Conservation (phyloP, 1,140 invertebrate species). For the Solen grandis region DNA sequence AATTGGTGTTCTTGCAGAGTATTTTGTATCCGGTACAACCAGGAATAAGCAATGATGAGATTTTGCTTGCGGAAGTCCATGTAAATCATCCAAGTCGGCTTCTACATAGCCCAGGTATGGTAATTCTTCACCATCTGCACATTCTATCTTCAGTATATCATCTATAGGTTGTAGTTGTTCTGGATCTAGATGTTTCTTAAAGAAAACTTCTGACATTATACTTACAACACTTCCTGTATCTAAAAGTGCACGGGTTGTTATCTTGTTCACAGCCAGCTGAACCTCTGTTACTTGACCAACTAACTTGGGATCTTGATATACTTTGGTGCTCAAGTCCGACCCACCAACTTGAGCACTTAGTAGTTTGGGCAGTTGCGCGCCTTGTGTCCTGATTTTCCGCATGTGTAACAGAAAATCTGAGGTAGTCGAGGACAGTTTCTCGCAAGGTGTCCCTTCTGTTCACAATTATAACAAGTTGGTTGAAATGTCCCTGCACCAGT, state of each 20-base stretch:
- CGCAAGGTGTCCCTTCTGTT: neutral
- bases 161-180: neutral
- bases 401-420: too few species aligned
- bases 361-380: too few species aligned
- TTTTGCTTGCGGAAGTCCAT: neutral
- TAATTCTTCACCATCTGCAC: too few species aligned
- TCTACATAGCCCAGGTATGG: constrained; percentile 14
- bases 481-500: too few species aligned
- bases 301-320: neutral
- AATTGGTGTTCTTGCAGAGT: constrained; percentile 24
- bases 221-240: too few species aligned
- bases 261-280: too few species aligned
- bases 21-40: constrained; percentile 19
- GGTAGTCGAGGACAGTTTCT: too few species aligned
- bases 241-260: too few species aligned
- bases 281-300: too few species aligned
- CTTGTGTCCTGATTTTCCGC: too few species aligned
- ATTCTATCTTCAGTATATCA: constrained; percentile 29
- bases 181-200: neutral
- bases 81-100: neutral
- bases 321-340: neutral
- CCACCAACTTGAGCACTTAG: too few species aligned
- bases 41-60: neutral
- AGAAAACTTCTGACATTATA: constrained; percentile 16
- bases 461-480: neutral